Evolutionary conservation across 2,113 vertebrate species (phyloP), one percentile per base, ranked within the genome.

Genomic region (Lynx canadensis): DNA sequence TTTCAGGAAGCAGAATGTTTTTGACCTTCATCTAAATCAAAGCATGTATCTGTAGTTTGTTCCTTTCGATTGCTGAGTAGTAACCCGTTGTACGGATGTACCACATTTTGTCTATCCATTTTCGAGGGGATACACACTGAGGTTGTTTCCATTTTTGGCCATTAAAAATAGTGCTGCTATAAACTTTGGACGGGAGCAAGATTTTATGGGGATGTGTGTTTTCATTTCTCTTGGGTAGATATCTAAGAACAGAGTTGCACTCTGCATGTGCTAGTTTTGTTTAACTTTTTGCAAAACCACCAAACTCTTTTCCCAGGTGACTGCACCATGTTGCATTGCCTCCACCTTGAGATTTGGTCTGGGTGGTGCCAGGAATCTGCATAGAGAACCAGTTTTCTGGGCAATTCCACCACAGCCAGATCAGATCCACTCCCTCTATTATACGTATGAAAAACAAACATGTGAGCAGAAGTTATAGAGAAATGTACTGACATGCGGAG

Each of bases 281-380:
- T 91, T 74, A 93, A 45, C 38, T 86, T 86, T 92, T 76, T 94
- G 50, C 80, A 50, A 87, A 97, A 87, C 50, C 36, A 45, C n/a
- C 45, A 38, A 93, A 71, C 81, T 97, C 38, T 78, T 91, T 79
- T 95, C 74, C 73, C 90, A 95, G 97, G 33, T 33, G 60, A n/a
- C 33, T 33, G 11, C 4, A 36, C 23, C 8, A n/a, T 73, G 76
- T 83, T 57, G 78, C 60, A 78, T 38, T 71, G 7, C n/a, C 7
- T n/a, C 29, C 1, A 19, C 11, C 25, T 71, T 33, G 25, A 36
- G 36, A 57, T 41, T 33, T 86, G 36, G 48, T 57, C 68, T 73
- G 5, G 9, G 10, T 60, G 82, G 33, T 66, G 1, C 21, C 16
- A 74, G 48, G 25, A 85, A 50, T 82, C 38, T 60, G 14, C 74